These are phyloP conservation scores for Leptogaster cylindrica DNA, from an alignment of 2,888 invertebrate genomes.

Conservation along the genomic window DNA sequence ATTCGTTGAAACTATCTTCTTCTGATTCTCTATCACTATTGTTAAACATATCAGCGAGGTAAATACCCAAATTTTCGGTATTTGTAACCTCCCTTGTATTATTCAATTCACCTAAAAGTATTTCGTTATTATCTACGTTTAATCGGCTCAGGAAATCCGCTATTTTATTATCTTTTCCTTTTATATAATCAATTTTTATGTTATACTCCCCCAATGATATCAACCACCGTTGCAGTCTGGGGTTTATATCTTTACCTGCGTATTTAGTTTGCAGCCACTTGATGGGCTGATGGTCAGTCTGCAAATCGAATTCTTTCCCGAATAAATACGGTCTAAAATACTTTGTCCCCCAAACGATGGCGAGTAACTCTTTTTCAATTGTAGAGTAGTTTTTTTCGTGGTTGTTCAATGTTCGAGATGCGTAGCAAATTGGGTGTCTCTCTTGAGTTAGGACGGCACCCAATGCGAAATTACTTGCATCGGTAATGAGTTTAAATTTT, in stretches of 20 bases:
- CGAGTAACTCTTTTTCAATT: constrained; percentile 10
- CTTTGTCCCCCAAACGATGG: neutral
- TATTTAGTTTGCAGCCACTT: constrained; percentile 15
- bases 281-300: constrained; percentile 10
- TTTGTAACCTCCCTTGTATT: neutral
- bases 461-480: constrained; percentile 4
- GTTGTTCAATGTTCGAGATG: constrained; percentile 7
- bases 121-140: neutral
- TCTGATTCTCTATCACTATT: neutral
- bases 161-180: constrained; percentile 15
- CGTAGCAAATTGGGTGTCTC: neutral
- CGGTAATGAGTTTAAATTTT: constrained; percentile 4
- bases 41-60: neutral
- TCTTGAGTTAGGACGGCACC: constrained; percentile 6
- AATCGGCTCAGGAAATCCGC: constrained; percentile 16
- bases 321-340: constrained; percentile 16
- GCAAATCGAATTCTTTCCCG: constrained; percentile 16
- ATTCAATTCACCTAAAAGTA: neutral
- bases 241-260: neutral
- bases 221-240: neutral
- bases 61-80: neutral
- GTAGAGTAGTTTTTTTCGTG: constrained; percentile 14
- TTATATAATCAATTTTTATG: neutral
- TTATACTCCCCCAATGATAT: neutral
- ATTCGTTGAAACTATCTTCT: neutral